Base-by-base conservation (phyloP, 1,140 invertebrate genomes). In the Zaprionus ghesquierei region DNA sequence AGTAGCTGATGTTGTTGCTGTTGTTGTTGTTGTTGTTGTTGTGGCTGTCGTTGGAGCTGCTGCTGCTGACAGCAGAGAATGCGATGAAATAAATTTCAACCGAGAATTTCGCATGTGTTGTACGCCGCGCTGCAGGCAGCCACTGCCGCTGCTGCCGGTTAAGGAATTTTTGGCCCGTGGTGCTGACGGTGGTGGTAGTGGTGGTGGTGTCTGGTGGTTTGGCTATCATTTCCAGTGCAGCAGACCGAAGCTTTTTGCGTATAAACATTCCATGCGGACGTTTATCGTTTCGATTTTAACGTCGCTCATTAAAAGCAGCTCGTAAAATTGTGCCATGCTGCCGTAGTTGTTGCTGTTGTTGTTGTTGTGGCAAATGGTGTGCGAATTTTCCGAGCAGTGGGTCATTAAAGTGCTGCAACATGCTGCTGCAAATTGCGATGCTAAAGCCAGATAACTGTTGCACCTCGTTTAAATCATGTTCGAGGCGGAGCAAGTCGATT, bases 281-380 rank as follows among this genome's bases (percentile, higher is more conserved):
- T 66, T 72, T 51, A 60, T 59, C 56, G 63, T 50, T 72, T 66
- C 69, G 46, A 72, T 72, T 72, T 66, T 66, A 66, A 72, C 55
- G 44, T 44, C 58, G 27, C 71, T 69, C 71, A 74, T 74, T 74
- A 74, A 74, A 62, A 74, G 44, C 25, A 31, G 51, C 35, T 63
- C 71, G 53, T 69, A 58, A 74, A 74, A 69, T 9, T 38, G 51
- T 54, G 41, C 29, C 23, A 23, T 35, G 41, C 41, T 44, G 41
- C 18, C 15, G 38, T n/a, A n/a, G n/a, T 44, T 20, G 41, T 41
- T 41, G 13, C n/a, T 15, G 35, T 41, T 41, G 18, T 10, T 20
- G 18, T 22, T 33, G 54, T 15, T 66, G 63, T n/a, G 55, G 46
- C 31, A 69, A 69, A 56, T 55, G 50, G 33, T 29, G 35, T 61